These are phyloP conservation scores for Solea senegalensis DNA, from an alignment of 2,113 vertebrate species.

Conservation along the genomic window DNA sequence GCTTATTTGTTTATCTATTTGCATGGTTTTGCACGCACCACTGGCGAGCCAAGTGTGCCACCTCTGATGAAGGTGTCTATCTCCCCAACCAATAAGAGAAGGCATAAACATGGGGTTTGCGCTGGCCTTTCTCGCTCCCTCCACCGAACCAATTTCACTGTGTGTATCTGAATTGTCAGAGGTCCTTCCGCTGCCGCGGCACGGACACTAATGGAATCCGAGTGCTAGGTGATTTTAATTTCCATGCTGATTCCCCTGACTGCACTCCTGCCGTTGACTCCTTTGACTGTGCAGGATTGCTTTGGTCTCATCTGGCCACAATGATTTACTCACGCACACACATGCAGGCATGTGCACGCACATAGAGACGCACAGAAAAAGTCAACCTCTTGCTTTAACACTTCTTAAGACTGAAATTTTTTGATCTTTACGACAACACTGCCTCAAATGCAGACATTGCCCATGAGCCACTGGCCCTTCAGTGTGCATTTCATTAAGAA, in stretches of 20 bases:
- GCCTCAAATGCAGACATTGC: conserved; percentile 11
- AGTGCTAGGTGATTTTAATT: conserved; percentile 84
- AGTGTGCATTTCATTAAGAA: conserved; percentile 31
- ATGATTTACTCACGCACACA: conserved; percentile 66
- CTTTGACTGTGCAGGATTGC: conserved; percentile 82
- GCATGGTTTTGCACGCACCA: conserved; percentile 75
- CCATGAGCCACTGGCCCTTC: conserved; percentile 31
- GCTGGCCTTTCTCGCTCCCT: conserved; percentile 72
- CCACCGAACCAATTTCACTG: conserved; percentile 81
- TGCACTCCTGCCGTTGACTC: conserved; percentile 79
- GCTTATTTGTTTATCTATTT: conserved; percentile 84
- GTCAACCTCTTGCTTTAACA: conserved; percentile 11
- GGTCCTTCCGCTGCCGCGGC: conserved; percentile 76
- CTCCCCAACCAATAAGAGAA: conserved; percentile 74
- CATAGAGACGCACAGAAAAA: background rate
- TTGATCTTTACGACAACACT: background rate
- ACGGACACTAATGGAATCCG: conserved; percentile 82
- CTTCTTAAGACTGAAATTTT: conserved; percentile 42
- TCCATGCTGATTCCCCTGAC: conserved; percentile 83
- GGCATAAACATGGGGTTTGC: conserved; percentile 72
- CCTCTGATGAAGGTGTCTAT: conserved; percentile 80
- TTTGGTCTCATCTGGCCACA: conserved; percentile 82
- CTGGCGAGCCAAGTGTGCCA: conserved; percentile 75
- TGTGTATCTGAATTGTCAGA: conserved; percentile 83
- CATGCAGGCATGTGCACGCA: background rate